Evolutionary conservation across 2,888 invertebrate species (phyloP).

Genomic region (Drosophila formosana): DNA sequence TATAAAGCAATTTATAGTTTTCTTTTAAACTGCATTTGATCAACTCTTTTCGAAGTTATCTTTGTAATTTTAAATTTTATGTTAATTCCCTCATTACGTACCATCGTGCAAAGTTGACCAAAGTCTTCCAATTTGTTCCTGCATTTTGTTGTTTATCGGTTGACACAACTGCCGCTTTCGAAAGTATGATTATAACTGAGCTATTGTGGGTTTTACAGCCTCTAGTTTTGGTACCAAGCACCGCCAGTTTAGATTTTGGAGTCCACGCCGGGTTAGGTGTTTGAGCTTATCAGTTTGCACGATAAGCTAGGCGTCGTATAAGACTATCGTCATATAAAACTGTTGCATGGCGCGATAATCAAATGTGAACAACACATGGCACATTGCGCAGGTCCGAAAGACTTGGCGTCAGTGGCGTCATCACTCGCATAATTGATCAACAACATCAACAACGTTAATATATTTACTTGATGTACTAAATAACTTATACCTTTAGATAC

Average conservation of each 20-base stretch:
- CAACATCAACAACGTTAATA: neutral
- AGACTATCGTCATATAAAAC: neutral
- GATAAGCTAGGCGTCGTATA: neutral
- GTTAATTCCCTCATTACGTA: conserved; percentile 26
- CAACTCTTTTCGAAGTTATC: neutral
- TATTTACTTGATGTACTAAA: too few relatives aligned
- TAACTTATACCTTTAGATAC: too few relatives aligned
- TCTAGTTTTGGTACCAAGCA: neutral
- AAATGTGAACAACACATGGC: neutral
- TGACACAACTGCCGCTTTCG: conserved; percentile 14
- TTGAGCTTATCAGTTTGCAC: conserved; percentile 4
- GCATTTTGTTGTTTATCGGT: conserved; percentile 49
- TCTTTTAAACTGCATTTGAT: neutral
- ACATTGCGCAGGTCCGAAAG: conserved; percentile 5
- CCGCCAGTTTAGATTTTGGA: neutral
- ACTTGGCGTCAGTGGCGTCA: neutral
- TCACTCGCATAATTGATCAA: neutral
- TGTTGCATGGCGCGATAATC: neutral
- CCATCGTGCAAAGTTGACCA: conserved; percentile 69
- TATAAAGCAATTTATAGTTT: too few relatives aligned
- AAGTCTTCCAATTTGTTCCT: conserved; percentile 60
- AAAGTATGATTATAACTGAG: conserved; percentile 52
- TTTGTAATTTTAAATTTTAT: neutral
- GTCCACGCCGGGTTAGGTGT: neutral
- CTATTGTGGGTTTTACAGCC: conserved; percentile 33